Evolutionary conservation across 1,140 invertebrate genomes (phyloP).

Genomic region (Augochlora pura): DNA sequence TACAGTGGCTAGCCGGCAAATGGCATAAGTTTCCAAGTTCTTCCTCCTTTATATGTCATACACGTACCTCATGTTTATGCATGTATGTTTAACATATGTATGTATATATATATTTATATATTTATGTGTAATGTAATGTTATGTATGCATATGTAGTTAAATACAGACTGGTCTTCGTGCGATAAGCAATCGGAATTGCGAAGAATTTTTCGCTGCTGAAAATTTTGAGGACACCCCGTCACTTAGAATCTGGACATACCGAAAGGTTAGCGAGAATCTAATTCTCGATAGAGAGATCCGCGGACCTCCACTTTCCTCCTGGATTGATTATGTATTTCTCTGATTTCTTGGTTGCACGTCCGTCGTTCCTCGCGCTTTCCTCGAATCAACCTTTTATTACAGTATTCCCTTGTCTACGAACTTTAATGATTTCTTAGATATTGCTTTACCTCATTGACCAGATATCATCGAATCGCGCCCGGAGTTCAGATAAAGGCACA

Average conservation of each 20-base stretch:
- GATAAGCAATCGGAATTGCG: conserved; percentile 57
- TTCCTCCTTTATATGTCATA: conserved; percentile 14
- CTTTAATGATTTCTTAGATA: not conserved
- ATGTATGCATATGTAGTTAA: conserved; percentile 53
- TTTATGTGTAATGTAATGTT: conserved; percentile 45
- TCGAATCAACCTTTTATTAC: not conserved
- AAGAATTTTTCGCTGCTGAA: conserved; percentile 53
- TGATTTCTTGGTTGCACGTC: conserved; percentile 74
- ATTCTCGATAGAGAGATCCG: conserved; percentile 19
- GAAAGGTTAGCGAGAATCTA: not conserved
- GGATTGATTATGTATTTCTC: conserved; percentile 75
- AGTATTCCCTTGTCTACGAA: not conserved
- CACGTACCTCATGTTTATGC: conserved; percentile 29
- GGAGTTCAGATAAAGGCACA: not conserved
- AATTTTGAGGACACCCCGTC: conserved; percentile 68
- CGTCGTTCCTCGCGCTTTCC: conserved; percentile 29
- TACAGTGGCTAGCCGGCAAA: conserved; percentile 4
- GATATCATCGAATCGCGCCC: not conserved
- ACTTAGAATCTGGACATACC: conserved; percentile 66
- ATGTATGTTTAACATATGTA: conserved; percentile 35
- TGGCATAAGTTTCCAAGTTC: conserved; percentile 39
- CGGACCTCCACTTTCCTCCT: conserved; percentile 30
- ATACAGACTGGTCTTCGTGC: conserved; percentile 62
- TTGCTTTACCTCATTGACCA: not conserved
- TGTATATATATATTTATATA: conserved; percentile 19